phyloP scores from a whole-genome alignment of 2,113 vertebrate species.

The Oryzias melastigma region DNA sequence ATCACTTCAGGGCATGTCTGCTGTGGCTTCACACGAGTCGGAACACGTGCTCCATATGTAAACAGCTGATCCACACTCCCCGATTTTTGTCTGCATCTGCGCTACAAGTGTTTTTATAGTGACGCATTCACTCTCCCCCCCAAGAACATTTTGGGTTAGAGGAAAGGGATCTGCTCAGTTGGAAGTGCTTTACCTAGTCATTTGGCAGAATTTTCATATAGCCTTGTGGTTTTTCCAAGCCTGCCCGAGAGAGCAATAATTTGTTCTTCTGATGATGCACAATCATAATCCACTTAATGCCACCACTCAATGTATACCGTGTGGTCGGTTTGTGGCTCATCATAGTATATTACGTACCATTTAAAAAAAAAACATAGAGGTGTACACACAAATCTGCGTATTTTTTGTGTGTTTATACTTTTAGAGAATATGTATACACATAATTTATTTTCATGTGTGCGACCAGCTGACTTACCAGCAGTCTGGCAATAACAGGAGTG shows the following conservation, averaged over 20 bases:
- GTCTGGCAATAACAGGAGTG: conserved; percentile 41
- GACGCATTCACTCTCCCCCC: too few species aligned
- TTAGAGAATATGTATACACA: conserved; percentile 22
- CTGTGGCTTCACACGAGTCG: too few species aligned
- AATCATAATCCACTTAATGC: too few species aligned
- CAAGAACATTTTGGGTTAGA: too few species aligned
- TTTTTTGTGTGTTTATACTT: conserved; percentile 11
- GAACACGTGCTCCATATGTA: too few species aligned
- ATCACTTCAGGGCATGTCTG: too few species aligned
- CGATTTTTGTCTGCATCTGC: neutral
- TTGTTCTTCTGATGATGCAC: too few species aligned
- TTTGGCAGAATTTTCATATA: conserved; percentile 8
- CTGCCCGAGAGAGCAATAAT: conserved; percentile 2
- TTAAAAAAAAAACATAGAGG: too few species aligned
- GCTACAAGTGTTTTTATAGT: neutral
- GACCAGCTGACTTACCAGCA: conserved; percentile 33
- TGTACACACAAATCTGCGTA: neutral
- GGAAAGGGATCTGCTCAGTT: conserved; percentile 24
- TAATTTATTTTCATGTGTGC: conserved; percentile 28
- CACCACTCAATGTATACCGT: too few species aligned
- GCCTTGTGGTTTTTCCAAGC: neutral
- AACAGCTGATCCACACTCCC: neutral
- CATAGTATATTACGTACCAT: neutral
- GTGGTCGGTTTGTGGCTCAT: conserved; percentile 16
- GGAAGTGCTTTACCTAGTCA: conserved; percentile 25